Conservation (phyloP, 1,140 invertebrate species). For the Alviniconcha marisindica region DNA sequence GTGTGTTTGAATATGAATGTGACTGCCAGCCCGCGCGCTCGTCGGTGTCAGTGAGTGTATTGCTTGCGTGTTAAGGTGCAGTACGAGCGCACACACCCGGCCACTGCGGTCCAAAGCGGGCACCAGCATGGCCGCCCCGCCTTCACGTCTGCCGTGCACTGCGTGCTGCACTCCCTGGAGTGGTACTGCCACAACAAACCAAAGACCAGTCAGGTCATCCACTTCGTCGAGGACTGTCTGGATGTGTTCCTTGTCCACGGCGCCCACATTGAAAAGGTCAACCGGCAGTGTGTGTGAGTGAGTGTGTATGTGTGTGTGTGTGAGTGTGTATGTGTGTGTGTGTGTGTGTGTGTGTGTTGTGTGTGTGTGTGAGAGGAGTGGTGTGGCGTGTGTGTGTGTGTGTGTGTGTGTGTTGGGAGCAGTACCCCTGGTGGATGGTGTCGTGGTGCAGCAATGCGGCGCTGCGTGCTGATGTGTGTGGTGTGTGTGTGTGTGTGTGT, state of each 20-base stretch:
- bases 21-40: neutral
- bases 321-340: too few species aligned
- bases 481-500: too few species aligned
- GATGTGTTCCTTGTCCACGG: slow-evolving; percentile 51
- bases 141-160: slow-evolving; percentile 61
- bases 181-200: slow-evolving; percentile 50
- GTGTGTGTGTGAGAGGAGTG: too few species aligned
- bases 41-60: neutral
- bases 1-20: too few species aligned
- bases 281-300: too few species aligned
- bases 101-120: neutral
- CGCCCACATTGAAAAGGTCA: slow-evolving; percentile 29
- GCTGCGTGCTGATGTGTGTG: too few species aligned
- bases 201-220: slow-evolving; percentile 50
- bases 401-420: too few species aligned
- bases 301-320: too few species aligned
- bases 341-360: too few species aligned
- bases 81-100: slow-evolving; percentile 23
- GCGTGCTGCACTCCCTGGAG: slow-evolving; percentile 58
- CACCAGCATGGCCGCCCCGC: slow-evolving; percentile 48
- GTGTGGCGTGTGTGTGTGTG: too few species aligned
- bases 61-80: slow-evolving; percentile 22
- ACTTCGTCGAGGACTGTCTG: slow-evolving; percentile 56
- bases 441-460: too few species aligned
- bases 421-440: too few species aligned